A percentile compares a stretch with the other conserved stretches of the same genome.
Evolutionary conservation across 1,140 invertebrate genomes (phyloP).

Genomic region (Liolophura sinensis): DNA sequence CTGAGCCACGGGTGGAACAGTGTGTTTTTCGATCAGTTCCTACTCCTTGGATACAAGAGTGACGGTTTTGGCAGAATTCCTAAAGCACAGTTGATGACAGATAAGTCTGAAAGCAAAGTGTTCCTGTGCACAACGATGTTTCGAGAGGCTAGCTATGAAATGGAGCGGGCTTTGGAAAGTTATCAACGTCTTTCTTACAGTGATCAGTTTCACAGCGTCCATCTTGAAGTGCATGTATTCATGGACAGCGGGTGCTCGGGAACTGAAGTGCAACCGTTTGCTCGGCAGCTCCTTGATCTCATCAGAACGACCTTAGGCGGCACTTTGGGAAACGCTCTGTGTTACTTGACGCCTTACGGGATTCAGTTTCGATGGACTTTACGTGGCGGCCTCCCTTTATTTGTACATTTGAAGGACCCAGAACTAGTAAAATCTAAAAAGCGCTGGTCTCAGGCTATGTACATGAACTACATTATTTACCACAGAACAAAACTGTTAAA

Average conservation of each 20-base stretch:
- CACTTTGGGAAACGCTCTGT: slow-evolving; percentile 12
- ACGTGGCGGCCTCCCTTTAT: slow-evolving; percentile 30
- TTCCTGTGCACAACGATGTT: slow-evolving; percentile 48
- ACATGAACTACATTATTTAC: slow-evolving; percentile 41
- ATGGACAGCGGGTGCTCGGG: slow-evolving; percentile 36
- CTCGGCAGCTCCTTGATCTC: slow-evolving; percentile 32
- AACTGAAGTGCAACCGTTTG: slow-evolving; percentile 28
- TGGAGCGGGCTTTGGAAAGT: slow-evolving; percentile 35
- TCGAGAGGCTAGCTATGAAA: slow-evolving; percentile 34
- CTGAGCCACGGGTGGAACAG: slow-evolving; percentile 23
- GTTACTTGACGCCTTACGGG: slow-evolving; percentile 35
- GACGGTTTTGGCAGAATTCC: slow-evolving; percentile 7
- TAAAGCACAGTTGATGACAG: too few relatives aligned
- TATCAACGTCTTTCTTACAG: slow-evolving; percentile 24
- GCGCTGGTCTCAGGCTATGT: slow-evolving; percentile 48
- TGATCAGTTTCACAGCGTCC: slow-evolving; percentile 8
- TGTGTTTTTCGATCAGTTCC: slow-evolving; percentile 25
- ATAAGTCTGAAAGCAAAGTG: slow-evolving; percentile 14
- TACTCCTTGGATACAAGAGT: slow-evolving; percentile 16
- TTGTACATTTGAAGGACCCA: slow-evolving; percentile 43
- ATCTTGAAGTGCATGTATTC: slow-evolving; percentile 43
- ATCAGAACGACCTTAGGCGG: slow-evolving; percentile 25
- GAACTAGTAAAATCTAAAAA: slow-evolving; percentile 44
- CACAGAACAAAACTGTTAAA: slow-evolving; percentile 17
- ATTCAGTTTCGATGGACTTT: slow-evolving; percentile 33